These are phyloP conservation scores for Steinernema hermaphroditum DNA, from an alignment of 2,888 invertebrate species.

Conservation along the genomic window DNA sequence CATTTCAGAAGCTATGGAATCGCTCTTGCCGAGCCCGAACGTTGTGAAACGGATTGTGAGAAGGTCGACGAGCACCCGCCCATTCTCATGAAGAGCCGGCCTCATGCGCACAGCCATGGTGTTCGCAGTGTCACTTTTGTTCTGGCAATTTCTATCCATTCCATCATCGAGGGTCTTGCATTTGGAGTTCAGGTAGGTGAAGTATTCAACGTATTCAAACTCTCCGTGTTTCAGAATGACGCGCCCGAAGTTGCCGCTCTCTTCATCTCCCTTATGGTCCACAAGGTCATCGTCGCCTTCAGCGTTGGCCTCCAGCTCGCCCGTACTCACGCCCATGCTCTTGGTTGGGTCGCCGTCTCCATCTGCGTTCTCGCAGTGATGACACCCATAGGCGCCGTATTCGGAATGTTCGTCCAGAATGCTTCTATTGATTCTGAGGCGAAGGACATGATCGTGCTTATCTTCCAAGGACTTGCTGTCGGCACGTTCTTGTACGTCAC, in stretches of 20 bases:
- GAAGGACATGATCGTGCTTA: constrained; percentile 51
- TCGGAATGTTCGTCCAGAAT: constrained; percentile 55
- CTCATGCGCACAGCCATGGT: constrained; percentile 66
- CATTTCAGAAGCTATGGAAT: constrained; percentile 36
- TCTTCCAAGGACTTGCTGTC: constrained; percentile 81
- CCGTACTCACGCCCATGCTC: constrained; percentile 64
- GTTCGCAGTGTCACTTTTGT: constrained; percentile 70
- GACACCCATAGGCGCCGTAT: constrained; percentile 73
- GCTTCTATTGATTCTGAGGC: constrained; percentile 42
- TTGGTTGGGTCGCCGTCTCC: constrained; percentile 65
- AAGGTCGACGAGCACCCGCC: constrained; percentile 64
- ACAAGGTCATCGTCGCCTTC: constrained; percentile 71
- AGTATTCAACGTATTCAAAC: background rate
- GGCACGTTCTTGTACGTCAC: constrained; percentile 91
- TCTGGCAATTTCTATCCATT: constrained; percentile 72
- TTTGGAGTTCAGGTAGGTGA: constrained; percentile 57
- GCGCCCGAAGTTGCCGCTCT: constrained; percentile 48
- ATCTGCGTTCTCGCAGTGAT: constrained; percentile 72
- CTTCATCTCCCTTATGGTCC: constrained; percentile 64
- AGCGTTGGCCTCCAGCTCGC: constrained; percentile 70
- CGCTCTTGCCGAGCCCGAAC: constrained; percentile 64
- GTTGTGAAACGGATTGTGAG: constrained; percentile 65
- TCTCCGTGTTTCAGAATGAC: constrained; percentile 43
- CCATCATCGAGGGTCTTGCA: constrained; percentile 71
- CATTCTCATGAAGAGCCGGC: constrained; percentile 63